Conservation (phyloP, 2,797 vertebrate species). For the Gallirallus australis region DNA sequence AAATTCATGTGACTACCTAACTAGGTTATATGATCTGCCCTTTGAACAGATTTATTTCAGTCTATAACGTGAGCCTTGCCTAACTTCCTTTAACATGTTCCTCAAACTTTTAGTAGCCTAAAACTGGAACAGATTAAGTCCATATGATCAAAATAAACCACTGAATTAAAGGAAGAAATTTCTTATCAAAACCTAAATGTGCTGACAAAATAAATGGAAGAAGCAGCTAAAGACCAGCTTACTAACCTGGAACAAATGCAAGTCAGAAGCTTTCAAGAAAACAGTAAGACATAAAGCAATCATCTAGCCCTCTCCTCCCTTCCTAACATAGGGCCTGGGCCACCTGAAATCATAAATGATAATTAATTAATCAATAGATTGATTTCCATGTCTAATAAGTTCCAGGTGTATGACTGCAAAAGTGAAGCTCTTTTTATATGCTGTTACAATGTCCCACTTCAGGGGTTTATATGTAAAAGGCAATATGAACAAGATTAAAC, state of each 20-base stretch:
- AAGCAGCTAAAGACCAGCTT: neutral
- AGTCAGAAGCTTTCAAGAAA: neutral
- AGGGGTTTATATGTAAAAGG: neutral
- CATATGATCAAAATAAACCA: neutral
- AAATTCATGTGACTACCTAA: neutral
- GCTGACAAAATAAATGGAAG: neutral
- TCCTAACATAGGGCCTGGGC: neutral
- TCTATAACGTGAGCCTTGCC: neutral
- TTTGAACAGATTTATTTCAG: neutral
- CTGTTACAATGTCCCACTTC: neutral
- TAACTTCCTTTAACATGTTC: neutral
- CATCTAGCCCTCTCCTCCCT: accelerated
- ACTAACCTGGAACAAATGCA: neutral
- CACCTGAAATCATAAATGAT: neutral
- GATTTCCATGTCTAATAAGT: neutral
- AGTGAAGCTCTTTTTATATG: neutral
- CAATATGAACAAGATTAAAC: neutral
- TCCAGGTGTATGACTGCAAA: neutral
- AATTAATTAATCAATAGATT: neutral
- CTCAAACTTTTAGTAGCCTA: neutral
- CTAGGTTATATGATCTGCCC: neutral
- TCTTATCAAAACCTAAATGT: neutral
- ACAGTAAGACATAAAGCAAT: neutral
- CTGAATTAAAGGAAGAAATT: neutral
- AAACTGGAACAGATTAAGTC: neutral